A percentile compares a stretch with the other conserved stretches of the same genome.
Conservation (phyloP, 2,113 vertebrate species). For the Electrona antarctica region DNA sequence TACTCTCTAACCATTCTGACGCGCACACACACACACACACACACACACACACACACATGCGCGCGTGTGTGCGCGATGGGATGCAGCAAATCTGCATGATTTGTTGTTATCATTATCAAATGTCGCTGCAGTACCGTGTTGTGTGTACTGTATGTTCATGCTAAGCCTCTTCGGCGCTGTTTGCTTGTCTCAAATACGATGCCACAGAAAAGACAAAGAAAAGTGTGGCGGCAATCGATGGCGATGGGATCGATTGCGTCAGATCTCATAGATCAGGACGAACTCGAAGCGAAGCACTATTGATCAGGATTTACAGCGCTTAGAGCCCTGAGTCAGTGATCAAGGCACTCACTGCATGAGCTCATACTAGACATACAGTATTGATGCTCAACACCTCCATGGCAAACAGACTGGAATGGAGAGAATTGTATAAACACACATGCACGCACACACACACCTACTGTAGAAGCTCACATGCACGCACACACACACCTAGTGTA, state of each 20-base stretch:
- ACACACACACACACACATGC: conserved; percentile 20
- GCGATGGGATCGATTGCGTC: conserved; percentile 41
- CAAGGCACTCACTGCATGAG: conserved; percentile 23
- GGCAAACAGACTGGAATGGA: background rate
- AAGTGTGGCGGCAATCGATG: background rate
- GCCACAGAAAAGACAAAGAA: background rate
- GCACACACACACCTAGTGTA: no score
- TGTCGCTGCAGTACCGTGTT: no score
- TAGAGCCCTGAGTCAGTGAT: conserved; percentile 29
- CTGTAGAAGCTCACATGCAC: no score
- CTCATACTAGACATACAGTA: conserved; percentile 22
- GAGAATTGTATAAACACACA: background rate
- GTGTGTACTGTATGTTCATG: no score
- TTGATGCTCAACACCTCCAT: conserved; percentile 14
- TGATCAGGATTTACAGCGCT: conserved; percentile 40
- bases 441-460: background rate
- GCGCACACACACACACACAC: conserved; percentile 34
- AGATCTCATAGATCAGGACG: conserved; percentile 28
- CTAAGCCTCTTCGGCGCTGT: no score
- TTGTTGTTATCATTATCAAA: no score
- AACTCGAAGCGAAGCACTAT: conserved; percentile 28
- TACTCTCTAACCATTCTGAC: background rate
- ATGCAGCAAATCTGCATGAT: no score
- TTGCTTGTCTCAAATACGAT: no score
- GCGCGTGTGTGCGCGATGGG: no score